A percentile compares a stretch with the other conserved stretches of the same genome.
phyloP scores from a whole-genome alignment of 2,888 invertebrate species.

The Choristoneura rosaceana region DNA sequence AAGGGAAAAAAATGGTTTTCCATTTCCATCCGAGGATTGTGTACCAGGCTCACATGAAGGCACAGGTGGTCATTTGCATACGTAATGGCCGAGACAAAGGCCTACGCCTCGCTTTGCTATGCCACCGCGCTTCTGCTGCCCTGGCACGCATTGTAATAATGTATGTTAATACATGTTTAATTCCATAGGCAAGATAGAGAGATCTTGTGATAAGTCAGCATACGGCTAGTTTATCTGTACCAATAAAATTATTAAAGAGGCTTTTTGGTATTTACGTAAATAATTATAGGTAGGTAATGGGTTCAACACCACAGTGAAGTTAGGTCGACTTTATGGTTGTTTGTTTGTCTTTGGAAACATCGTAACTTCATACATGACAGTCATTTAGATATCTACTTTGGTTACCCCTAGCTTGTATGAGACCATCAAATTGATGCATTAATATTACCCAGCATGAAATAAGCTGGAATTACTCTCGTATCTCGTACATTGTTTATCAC shows the following conservation, averaged over 20 bases:
- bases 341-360: no score
- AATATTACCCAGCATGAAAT: no score
- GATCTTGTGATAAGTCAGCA: slow-evolving; percentile 29
- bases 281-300: no score
- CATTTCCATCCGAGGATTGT: slow-evolving; percentile 73
- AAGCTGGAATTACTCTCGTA: no score
- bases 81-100: slow-evolving; percentile 80
- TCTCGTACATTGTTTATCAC: no score
- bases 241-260: not conserved
- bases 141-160: slow-evolving; percentile 72
- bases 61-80: slow-evolving; percentile 76
- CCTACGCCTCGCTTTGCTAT: slow-evolving; percentile 55
- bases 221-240: not conserved
- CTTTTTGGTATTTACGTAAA: no score
- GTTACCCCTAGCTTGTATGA: no score
- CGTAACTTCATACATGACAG: no score
- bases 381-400: no score
- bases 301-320: no score
- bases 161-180: slow-evolving; percentile 41
- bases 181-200: slow-evolving; percentile 32
- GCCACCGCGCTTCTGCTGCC: slow-evolving; percentile 71
- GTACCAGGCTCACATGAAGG: slow-evolving; percentile 74
- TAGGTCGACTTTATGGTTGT: no score
- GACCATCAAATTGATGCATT: no score
- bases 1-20: slow-evolving; percentile 53